Evolutionary conservation across 2,113 vertebrate species (phyloP).

Genomic region (Solea solea): DNA sequence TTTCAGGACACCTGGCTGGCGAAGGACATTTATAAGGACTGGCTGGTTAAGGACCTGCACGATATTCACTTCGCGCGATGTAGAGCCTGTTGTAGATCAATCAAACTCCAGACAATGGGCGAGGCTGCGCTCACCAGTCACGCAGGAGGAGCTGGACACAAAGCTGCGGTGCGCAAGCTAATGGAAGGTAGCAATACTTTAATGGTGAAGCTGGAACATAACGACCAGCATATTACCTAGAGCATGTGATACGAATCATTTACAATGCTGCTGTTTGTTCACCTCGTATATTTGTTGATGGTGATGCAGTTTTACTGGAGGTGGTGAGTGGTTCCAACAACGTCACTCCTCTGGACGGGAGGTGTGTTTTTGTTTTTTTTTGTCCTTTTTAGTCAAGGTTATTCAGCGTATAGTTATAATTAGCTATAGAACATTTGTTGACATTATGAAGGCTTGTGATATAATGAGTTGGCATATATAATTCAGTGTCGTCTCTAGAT

Average conservation of each 20-base stretch:
- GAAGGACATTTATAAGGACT: slow-evolving; percentile 69
- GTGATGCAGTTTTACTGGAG: too few relatives aligned
- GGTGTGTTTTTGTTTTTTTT: too few relatives aligned
- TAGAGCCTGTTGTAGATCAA: slow-evolving; percentile 71
- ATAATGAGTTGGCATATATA: too few relatives aligned
- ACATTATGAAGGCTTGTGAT: too few relatives aligned
- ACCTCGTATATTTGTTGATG: too few relatives aligned
- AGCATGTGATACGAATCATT: neutral
- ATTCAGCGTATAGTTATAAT: too few relatives aligned
- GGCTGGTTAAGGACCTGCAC: slow-evolving; percentile 65
- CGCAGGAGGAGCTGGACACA: slow-evolving; percentile 73
- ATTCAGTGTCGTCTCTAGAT: too few relatives aligned
- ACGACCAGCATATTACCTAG: neutral
- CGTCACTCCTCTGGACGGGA: too few relatives aligned
- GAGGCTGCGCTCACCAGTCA: slow-evolving; percentile 77
- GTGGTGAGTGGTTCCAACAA: too few relatives aligned
- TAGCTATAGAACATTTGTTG: too few relatives aligned
- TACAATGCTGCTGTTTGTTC: too few relatives aligned
- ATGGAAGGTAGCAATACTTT: slow-evolving; percentile 56
- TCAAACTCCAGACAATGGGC: slow-evolving; percentile 79
- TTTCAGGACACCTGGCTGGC: slow-evolving; percentile 72
- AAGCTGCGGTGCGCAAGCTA: slow-evolving; percentile 73
- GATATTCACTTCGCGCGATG: slow-evolving; percentile 75
- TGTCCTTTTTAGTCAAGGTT: too few relatives aligned
- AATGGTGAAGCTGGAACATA: neutral